Base-by-base conservation (phyloP, 2,113 vertebrate species). In the Cyprinus carpio region DNA sequence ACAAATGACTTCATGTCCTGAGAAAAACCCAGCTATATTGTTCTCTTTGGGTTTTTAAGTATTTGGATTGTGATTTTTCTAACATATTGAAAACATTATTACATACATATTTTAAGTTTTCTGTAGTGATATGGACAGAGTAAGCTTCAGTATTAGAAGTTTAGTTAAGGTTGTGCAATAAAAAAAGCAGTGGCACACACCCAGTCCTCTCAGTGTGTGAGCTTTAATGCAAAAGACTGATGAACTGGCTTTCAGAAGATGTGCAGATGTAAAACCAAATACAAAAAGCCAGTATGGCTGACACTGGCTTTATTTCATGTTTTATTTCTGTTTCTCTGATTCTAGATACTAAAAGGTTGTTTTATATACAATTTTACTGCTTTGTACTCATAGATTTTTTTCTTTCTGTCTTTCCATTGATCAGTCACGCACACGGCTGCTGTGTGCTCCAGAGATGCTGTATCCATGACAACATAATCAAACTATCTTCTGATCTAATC, bases 381-480 rank as follows among this genome's bases (percentile, higher is more conserved):
- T n/a, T 75, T 31, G 37, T 16, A 27, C 49, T 60, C 31, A 34
- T 56, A 77, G 49, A 54, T 69, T 60, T 23, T 5, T 31, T 1
- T 27, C n/a, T 81, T 25, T 56, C 5, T 25, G 60, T 60, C 43
- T 18, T 60, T 72, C 49, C n/a, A 40, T 13, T n/a, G 51, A 84
- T 88, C 65, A 72, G 54, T 27, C 27, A 72, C 76, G 58, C 46
- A n/a, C 16, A 15, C 49, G 34, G 34, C 23, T 27, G 80, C 25
- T 20, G 1, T 58, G 64, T 29, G 72, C 76, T 74, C 77, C 23
- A 82, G 74, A 82, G 80, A 72, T 78, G 69, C 60, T 43, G 60
- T 85, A 15, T 13, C 80, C 75, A 88, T 83, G 84, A 80, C 84
- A 74, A 81, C 82, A 58, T 54, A 34, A 81, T 71, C 87, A 86